Conservation (phyloP, 2,888 invertebrate genomes). For the Agrypnus murinus region DNA sequence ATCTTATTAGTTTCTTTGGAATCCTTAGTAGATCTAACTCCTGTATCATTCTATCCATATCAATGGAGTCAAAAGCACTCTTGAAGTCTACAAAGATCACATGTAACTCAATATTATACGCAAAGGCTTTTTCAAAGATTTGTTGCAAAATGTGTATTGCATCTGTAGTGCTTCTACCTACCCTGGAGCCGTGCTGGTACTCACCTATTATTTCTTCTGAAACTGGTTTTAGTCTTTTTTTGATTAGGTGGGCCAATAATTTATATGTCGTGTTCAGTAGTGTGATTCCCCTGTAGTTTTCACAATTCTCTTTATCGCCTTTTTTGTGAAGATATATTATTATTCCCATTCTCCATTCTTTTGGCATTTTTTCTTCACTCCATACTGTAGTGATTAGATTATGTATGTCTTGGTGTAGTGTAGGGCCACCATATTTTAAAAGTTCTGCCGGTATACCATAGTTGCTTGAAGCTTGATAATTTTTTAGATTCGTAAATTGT, state of each 20-base stretch:
- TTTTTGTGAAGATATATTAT: neutral
- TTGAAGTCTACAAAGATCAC: no score
- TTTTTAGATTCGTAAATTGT: neutral
- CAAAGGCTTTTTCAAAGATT: neutral
- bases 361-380: neutral
- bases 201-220: neutral
- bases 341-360: neutral
- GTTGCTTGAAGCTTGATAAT: neutral
- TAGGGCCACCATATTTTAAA: neutral
- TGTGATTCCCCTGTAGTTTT: neutral
- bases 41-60: no score
- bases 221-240: constrained; percentile 1
- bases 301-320: neutral
- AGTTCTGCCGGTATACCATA: neutral
- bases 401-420: neutral
- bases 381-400: neutral
- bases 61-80: no score
- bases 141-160: no score
- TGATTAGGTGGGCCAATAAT: neutral
- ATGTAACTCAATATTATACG: no score
- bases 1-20: no score
- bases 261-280: neutral
- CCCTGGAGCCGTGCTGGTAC: neutral
- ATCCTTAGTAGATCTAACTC: no score
- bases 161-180: no score